Conservation (phyloP, 2,888 invertebrate species). For the Himalopsyche japonica region DNA sequence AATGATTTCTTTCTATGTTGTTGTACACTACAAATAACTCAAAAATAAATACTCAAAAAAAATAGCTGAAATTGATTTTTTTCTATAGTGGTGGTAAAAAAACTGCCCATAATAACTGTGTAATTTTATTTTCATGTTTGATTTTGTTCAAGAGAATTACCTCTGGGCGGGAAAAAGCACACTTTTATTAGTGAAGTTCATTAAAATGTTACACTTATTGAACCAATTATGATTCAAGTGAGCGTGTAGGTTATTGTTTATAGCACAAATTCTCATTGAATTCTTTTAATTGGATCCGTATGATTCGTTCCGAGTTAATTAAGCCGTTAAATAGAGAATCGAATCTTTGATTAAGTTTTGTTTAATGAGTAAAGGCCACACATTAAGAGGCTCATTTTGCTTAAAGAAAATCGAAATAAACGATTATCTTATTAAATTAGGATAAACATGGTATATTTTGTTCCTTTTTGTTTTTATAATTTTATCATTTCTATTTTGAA, state of each 20-base stretch:
- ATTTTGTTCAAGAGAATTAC: background rate
- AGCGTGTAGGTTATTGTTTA: background rate
- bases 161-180: background rate
- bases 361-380: background rate
- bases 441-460: no score
- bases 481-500: no score
- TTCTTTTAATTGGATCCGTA: conserved; percentile 30
- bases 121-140: background rate
- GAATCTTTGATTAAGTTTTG: background rate
- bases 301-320: background rate
- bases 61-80: no score
- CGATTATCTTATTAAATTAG: no score
- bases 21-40: no score
- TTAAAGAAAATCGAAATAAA: no score
- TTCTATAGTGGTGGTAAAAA: no score
- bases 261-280: conserved; percentile 3
- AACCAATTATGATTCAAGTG: conserved; percentile 17
- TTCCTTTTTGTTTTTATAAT: no score
- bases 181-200: conserved; percentile 9
- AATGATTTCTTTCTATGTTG: no score
- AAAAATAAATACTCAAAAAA: no score
- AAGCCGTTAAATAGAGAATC: background rate
- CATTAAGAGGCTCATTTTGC: background rate
- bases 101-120: no score
- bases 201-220: conserved; percentile 27